Evolutionary conservation across 2,888 invertebrate species (phyloP).

Genomic region (Apotomis capreana): DNA sequence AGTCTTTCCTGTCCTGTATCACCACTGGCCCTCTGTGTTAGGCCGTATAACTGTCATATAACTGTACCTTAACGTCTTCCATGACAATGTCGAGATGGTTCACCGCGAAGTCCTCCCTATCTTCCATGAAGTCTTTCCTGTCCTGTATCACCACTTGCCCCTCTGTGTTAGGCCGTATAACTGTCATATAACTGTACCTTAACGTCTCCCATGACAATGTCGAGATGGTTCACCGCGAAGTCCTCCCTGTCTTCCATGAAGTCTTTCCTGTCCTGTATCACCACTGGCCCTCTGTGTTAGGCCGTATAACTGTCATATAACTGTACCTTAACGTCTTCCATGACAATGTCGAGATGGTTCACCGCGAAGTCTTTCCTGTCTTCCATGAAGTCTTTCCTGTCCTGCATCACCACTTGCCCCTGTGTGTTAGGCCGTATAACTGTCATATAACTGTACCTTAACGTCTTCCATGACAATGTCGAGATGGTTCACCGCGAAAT

Average conservation of each 20-base stretch:
- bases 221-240: conserved; percentile 39
- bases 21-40: too few species aligned
- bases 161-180: too few species aligned
- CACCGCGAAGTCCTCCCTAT: conserved; percentile 24
- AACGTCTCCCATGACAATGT: conserved; percentile 47
- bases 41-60: too few species aligned
- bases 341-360: conserved; percentile 44
- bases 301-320: too few species aligned
- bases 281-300: too few species aligned
- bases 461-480: conserved; percentile 48
- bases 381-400: conserved; percentile 11
- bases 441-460: conserved; percentile 5
- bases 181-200: too few species aligned
- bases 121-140: conserved; percentile 29
- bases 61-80: conserved; percentile 44
- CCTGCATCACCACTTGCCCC: conserved; percentile 1
- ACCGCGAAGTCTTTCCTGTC: conserved; percentile 33
- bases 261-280: conserved; percentile 8
- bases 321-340: conserved; percentile 45
- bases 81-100: conserved; percentile 45
- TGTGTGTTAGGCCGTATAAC: too few species aligned
- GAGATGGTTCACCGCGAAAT: conserved; percentile 35
- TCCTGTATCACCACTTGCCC: too few species aligned
- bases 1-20: background rate
- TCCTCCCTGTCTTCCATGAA: conserved; percentile 33